A percentile compares a stretch with the other conserved stretches of the same genome.
Evolutionary conservation across 1,140 invertebrate species (phyloP).

Genomic region (Brachionus calyciflorus): DNA sequence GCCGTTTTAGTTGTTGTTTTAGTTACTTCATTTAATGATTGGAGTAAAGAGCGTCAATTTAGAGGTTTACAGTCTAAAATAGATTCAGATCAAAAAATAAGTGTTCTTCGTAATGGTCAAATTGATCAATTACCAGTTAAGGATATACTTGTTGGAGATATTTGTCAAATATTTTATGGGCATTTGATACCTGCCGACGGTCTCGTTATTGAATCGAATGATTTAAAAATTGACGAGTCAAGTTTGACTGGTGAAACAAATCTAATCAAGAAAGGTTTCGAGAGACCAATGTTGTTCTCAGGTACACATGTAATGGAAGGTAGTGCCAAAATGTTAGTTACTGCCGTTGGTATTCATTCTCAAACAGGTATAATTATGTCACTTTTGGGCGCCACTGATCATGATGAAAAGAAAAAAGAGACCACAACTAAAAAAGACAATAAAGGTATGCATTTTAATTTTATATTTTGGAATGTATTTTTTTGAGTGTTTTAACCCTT

Average conservation of each 20-base stretch:
- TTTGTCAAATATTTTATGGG: constrained; percentile 75
- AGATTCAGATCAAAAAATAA: constrained; percentile 97
- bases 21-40: constrained; percentile 98
- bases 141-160: constrained; percentile 96
- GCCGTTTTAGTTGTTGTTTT: constrained; percentile 96
- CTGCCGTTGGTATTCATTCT: constrained; percentile 96
- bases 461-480: not conserved
- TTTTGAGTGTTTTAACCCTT: not conserved
- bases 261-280: constrained; percentile 94
- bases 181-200: constrained; percentile 97
- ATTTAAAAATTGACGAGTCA: constrained; percentile 96
- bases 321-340: constrained; percentile 96
- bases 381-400: constrained; percentile 72
- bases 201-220: constrained; percentile 95
- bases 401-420: not conserved
- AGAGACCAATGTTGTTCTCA: constrained; percentile 86
- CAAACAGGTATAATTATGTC: constrained; percentile 99
- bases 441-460: not conserved
- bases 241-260: constrained; percentile 98
- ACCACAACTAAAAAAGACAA: not conserved
- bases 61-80: constrained; percentile 92
- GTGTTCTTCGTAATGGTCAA: constrained; percentile 85
- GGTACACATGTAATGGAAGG: constrained; percentile 99
- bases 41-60: constrained; percentile 97
- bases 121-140: constrained; percentile 90